Percentiles rank a stretch among this genome's conserved stretches.
Conservation (phyloP, 35 echinoderm and acorn worm genomes). For the Lytechinus pictus region DNA sequence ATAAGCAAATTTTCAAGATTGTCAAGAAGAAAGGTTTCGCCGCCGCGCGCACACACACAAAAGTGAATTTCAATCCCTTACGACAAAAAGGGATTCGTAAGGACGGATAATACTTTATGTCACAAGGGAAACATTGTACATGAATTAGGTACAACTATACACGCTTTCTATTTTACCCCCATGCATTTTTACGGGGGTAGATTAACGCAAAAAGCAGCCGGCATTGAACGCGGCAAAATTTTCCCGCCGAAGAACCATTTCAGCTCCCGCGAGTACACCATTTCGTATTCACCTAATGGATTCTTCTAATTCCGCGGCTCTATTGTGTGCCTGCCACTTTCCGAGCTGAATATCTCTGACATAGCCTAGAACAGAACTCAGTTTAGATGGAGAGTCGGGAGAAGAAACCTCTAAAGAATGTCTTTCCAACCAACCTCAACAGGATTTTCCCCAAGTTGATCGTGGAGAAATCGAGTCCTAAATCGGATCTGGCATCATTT, state of each 20-base stretch:
- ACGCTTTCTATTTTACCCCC: conserved; percentile 40
- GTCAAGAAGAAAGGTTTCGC: not conserved
- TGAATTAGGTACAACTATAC: conserved; percentile 55
- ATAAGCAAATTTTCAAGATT: conserved; percentile 4
- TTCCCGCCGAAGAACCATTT: conserved; percentile 31
- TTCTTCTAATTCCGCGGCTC: conserved; percentile 48
- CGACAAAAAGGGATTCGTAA: not conserved
- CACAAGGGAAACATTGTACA: conserved; percentile 55
- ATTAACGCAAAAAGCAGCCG: conserved; percentile 43
- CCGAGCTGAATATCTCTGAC: not conserved
- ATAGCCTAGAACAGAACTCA: not conserved
- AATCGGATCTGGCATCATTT: conserved; percentile 57
- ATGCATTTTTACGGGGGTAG: conserved; percentile 35
- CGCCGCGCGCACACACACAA: not conserved
- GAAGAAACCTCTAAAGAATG: not conserved
- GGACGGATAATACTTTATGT: conserved; percentile 25
- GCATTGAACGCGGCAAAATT: conserved; percentile 7
- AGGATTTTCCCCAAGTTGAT: conserved; percentile 49
- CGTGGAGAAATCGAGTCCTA: conserved; percentile 46
- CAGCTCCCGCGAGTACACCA: conserved; percentile 42
- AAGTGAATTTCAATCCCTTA: not conserved
- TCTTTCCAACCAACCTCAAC: conserved; percentile 21
- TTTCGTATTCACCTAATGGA: conserved; percentile 43
- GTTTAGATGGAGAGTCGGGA: not conserved
- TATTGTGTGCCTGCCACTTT: conserved; percentile 47